Evolutionary conservation across 1,140 invertebrate genomes (phyloP).

Genomic region (Brachionus plicatilis): DNA sequence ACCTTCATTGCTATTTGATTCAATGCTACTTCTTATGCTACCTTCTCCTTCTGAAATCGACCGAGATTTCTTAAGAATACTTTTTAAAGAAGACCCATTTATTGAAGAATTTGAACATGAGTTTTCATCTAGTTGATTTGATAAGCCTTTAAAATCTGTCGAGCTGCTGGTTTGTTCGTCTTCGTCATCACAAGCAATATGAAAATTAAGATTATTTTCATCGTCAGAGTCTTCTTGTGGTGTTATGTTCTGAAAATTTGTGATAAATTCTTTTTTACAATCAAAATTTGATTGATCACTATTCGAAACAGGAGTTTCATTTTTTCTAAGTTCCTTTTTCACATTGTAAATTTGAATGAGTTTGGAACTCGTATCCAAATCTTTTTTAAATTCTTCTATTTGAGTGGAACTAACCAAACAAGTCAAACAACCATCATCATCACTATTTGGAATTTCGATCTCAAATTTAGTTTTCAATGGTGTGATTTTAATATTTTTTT

Average conservation of each 20-base stretch:
- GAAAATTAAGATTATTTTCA: background rate
- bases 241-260: background rate
- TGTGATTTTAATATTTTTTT: background rate
- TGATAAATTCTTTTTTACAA: slow-evolving; percentile 17
- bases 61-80: slow-evolving; percentile 24
- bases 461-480: background rate
- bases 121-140: background rate
- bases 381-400: background rate
- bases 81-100: background rate
- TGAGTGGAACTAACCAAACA: background rate
- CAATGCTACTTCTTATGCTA: background rate
- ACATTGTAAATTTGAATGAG: background rate
- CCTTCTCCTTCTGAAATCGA: slow-evolving; percentile 28
- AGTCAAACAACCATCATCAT: background rate
- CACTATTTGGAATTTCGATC: background rate
- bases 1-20: background rate
- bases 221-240: background rate
- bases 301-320: background rate
- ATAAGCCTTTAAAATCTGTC: background rate
- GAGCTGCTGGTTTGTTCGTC: background rate
- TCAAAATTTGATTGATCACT: background rate
- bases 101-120: background rate
- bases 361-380: background rate
- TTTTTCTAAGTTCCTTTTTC: background rate
- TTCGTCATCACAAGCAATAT: background rate